A percentile compares a stretch with the other conserved stretches of the same genome.
phyloP scores from a whole-genome alignment of 2,888 invertebrate genomes.

The Cylindroiulus punctatus region DNA sequence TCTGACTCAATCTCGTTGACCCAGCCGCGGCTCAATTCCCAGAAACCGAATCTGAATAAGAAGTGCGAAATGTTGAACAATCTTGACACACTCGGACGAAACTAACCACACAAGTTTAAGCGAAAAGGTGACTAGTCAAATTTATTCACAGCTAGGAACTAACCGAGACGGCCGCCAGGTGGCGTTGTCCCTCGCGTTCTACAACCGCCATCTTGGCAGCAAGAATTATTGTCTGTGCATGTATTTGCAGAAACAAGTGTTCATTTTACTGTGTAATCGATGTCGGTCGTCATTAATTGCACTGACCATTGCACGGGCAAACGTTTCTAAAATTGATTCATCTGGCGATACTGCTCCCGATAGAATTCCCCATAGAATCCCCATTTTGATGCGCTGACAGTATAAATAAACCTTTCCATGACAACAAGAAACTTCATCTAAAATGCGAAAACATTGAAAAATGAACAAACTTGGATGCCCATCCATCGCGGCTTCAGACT shows the following conservation, averaged over 20 bases:
- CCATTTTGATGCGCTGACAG: not conserved
- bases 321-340: too few relatives aligned
- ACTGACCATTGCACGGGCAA: too few relatives aligned
- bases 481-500: not conserved
- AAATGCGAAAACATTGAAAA: not conserved
- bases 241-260: not conserved
- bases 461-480: not conserved
- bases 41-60: too few relatives aligned
- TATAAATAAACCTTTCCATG: not conserved
- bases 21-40: too few relatives aligned
- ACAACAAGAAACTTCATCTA: not conserved
- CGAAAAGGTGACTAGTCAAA: slow-evolving; percentile 37
- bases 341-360: not conserved
- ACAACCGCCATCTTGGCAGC: not conserved
- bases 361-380: not conserved
- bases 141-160: slow-evolving; percentile 38
- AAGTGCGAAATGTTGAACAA: too few relatives aligned
- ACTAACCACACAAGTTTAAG: too few relatives aligned
- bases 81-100: too few relatives aligned
- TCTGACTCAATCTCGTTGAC: too few relatives aligned
- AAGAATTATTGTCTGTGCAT: too few relatives aligned
- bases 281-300: too few relatives aligned
- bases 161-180: not conserved
- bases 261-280: not conserved
- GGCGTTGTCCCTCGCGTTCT: not conserved